Conservation (phyloP, 1,140 invertebrate genomes). For the Melitaea cinxia region DNA sequence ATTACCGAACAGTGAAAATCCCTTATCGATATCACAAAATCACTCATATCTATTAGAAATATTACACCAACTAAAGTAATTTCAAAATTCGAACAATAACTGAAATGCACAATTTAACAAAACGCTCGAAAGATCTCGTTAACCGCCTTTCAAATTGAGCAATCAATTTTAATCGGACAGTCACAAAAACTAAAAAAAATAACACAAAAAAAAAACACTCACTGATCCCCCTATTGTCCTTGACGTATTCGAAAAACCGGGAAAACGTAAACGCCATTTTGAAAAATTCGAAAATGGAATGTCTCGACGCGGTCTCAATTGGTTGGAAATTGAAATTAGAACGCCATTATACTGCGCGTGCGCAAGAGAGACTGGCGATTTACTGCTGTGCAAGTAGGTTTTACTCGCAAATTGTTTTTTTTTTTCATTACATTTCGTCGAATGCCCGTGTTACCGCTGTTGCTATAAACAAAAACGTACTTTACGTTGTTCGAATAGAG, state of each 20-base stretch:
- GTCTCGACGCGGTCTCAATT: constrained; percentile 37
- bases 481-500: constrained; percentile 22
- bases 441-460: constrained; percentile 5
- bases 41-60: too few relatives aligned
- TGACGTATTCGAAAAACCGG: constrained; percentile 42
- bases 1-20: too few relatives aligned
- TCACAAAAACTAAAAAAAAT: background rate
- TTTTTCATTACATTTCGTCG: constrained; percentile 12
- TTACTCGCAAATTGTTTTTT: constrained; percentile 54
- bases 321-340: constrained; percentile 24
- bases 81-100: background rate
- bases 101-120: background rate
- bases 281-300: constrained; percentile 32
- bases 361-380: constrained; percentile 59
- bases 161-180: background rate
- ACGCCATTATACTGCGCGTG: constrained; percentile 44
- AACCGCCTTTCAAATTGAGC: background rate
- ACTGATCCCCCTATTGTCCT: constrained; percentile 56
- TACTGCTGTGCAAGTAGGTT: constrained; percentile 43
- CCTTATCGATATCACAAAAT: too few relatives aligned
- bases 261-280: constrained; percentile 48
- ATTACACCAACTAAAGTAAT: background rate
- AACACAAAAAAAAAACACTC: constrained; percentile 45
- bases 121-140: background rate
- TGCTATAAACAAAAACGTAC: constrained; percentile 9